These are phyloP conservation scores for Larimichthys crocea DNA, from an alignment of 2,113 vertebrate species.

Conservation along the genomic window DNA sequence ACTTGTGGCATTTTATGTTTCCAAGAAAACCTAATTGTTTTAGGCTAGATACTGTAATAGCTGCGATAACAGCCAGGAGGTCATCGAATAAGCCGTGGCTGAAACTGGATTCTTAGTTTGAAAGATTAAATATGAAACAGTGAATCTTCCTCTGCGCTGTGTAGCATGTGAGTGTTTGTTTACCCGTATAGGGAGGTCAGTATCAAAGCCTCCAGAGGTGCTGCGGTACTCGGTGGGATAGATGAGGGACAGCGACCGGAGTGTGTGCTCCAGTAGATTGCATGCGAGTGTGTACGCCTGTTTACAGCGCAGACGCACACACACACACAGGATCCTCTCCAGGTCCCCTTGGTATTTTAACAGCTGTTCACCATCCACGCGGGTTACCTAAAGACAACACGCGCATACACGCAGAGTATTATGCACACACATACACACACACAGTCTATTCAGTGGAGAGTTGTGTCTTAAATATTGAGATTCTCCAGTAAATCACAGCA, in stretches of 20 bases:
- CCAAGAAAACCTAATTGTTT: slow-evolving; percentile 12
- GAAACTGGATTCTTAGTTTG: slow-evolving; percentile 3
- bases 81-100: background rate
- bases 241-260: slow-evolving; percentile 94
- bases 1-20: slow-evolving; percentile 28
- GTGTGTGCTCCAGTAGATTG: slow-evolving; percentile 94
- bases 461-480: slow-evolving; percentile 68
- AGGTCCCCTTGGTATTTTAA: slow-evolving; percentile 92
- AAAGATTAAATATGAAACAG: background rate
- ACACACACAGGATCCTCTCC: slow-evolving; percentile 90
- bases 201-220: slow-evolving; percentile 90
- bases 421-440: background rate
- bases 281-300: slow-evolving; percentile 95
- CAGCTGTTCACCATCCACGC: slow-evolving; percentile 96
- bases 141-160: background rate
- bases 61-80: slow-evolving; percentile 10
- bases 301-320: slow-evolving; percentile 93
- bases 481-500: slow-evolving; percentile 68
- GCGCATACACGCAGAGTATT: slow-evolving; percentile 1
- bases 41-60: slow-evolving; percentile 16
- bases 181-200: slow-evolving; percentile 77
- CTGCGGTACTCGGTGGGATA: slow-evolving; percentile 98
- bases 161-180: background rate
- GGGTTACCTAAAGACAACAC: slow-evolving; percentile 88
- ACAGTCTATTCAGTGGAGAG: slow-evolving; percentile 50